Conservation (phyloP, 2,113 vertebrate species). For the Triplophysa dalaica region DNA sequence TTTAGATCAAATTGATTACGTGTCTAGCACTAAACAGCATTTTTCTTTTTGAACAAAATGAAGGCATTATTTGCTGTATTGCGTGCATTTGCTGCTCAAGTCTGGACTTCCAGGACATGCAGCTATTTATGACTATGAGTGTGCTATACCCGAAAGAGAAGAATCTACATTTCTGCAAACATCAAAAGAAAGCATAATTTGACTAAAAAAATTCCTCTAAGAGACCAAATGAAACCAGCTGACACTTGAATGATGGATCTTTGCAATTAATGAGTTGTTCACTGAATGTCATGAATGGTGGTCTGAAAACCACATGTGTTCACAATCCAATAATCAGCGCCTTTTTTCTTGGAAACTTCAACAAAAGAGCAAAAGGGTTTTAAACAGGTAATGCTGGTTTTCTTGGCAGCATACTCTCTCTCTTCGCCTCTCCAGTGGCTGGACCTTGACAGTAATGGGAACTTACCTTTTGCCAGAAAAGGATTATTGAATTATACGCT, state of each 20-base stretch:
- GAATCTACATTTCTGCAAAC: not conserved
- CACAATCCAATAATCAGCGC: slow-evolving; percentile 35
- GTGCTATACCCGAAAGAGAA: not conserved
- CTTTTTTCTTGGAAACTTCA: slow-evolving; percentile 16
- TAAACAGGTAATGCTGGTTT: slow-evolving; percentile 39
- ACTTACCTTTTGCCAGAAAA: slow-evolving; percentile 69
- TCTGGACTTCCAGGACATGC: not conserved
- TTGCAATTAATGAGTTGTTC: slow-evolving; percentile 38
- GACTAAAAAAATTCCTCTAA: not conserved
- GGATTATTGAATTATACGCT: slow-evolving; percentile 76
- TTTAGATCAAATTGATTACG: not conserved
- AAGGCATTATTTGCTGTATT: not conserved
- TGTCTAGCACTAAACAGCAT: not conserved
- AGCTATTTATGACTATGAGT: not conserved
- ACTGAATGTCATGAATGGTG: slow-evolving; percentile 35
- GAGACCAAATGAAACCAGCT: slow-evolving; percentile 23
- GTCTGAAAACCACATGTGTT: slow-evolving; percentile 38
- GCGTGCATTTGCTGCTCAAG: not conserved
- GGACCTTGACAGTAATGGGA: slow-evolving; percentile 76
- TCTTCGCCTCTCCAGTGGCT: slow-evolving; percentile 49
- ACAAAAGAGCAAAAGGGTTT: slow-evolving; percentile 29
- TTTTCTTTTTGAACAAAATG: not conserved
- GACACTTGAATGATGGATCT: slow-evolving; percentile 23
- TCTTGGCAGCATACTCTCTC: slow-evolving; percentile 37
- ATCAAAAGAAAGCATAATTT: not conserved